Percentiles rank a stretch among this genome's conserved stretches.
Evolutionary conservation across 1,140 invertebrate genomes (phyloP).

Genomic region (Amyelois transitella): DNA sequence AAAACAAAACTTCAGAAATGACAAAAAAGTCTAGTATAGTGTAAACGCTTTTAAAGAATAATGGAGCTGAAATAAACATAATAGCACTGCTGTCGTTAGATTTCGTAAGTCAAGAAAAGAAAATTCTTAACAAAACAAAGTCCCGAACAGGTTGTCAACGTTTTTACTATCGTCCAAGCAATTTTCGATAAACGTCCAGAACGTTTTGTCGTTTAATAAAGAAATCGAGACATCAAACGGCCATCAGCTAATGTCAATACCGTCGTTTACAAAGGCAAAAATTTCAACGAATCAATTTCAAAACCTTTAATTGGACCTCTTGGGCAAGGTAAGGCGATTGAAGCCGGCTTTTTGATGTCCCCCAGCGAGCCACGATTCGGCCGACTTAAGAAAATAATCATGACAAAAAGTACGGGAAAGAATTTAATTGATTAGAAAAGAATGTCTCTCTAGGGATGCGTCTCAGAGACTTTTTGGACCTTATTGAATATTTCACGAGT

Average conservation of each 20-base stretch:
- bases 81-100: too few relatives aligned
- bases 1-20: too few relatives aligned
- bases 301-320: slow-evolving; percentile 63
- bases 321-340: slow-evolving; percentile 19
- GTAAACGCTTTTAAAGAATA: too few relatives aligned
- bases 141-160: neutral
- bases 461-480: neutral
- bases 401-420: slow-evolving; percentile 48
- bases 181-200: neutral
- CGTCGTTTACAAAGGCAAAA: slow-evolving; percentile 45
- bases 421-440: slow-evolving; percentile 61
- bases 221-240: slow-evolving; percentile 22
- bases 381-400: slow-evolving; percentile 52
- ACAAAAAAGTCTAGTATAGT: too few relatives aligned
- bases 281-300: slow-evolving; percentile 56
- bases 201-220: neutral
- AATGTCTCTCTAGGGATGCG: slow-evolving; percentile 28
- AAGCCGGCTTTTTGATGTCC: slow-evolving; percentile 52
- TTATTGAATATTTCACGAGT: neutral
- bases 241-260: slow-evolving; percentile 49
- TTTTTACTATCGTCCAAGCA: neutral
- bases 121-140: neutral
- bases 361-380: slow-evolving; percentile 13
- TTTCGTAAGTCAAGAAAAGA: too few relatives aligned
- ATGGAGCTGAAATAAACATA: too few relatives aligned